phyloP scores from a whole-genome alignment of 2,888 invertebrate species.

The Hyposoter didymator region DNA sequence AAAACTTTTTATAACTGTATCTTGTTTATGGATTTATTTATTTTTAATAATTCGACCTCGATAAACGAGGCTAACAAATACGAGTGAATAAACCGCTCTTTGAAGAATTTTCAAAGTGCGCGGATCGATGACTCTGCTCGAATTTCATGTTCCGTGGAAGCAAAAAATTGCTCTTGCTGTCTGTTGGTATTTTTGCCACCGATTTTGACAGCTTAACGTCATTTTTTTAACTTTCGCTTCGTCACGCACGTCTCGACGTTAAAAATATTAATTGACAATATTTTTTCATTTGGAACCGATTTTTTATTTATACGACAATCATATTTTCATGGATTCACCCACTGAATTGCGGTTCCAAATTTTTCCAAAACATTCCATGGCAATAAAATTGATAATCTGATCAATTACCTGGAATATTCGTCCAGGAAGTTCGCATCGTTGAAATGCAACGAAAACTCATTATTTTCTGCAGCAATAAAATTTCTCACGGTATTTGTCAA shows the following conservation, averaged over 20 bases:
- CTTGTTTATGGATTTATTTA: slow-evolving; percentile 21
- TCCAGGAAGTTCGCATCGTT: neutral
- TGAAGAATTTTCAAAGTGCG: slow-evolving; percentile 64
- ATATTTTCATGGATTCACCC: too few relatives aligned
- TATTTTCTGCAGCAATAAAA: too few relatives aligned
- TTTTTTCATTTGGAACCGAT: neutral
- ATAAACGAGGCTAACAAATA: slow-evolving; percentile 55
- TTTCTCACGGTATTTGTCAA: too few relatives aligned
- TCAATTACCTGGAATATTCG: neutral
- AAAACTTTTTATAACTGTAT: neutral
- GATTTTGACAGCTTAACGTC: slow-evolving; percentile 19
- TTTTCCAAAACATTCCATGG: neutral
- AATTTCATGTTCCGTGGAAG: slow-evolving; percentile 13
- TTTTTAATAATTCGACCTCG: slow-evolving; percentile 4
- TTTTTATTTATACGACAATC: neutral
- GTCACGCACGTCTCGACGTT: neutral
- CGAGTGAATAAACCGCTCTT: slow-evolving; percentile 67
- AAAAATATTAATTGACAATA: neutral
- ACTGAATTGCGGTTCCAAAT: neutral
- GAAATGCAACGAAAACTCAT: too few relatives aligned
- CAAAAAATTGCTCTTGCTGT: slow-evolving; percentile 1
- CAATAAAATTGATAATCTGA: neutral
- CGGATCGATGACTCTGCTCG: slow-evolving; percentile 60
- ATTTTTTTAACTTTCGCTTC: slow-evolving; percentile 12
- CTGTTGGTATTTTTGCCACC: neutral